Evolutionary conservation across 2,113 vertebrate genomes (phyloP), one percentile per base, ranked within the genome.

Genomic region (Epinephelus fuscoguttatus): DNA sequence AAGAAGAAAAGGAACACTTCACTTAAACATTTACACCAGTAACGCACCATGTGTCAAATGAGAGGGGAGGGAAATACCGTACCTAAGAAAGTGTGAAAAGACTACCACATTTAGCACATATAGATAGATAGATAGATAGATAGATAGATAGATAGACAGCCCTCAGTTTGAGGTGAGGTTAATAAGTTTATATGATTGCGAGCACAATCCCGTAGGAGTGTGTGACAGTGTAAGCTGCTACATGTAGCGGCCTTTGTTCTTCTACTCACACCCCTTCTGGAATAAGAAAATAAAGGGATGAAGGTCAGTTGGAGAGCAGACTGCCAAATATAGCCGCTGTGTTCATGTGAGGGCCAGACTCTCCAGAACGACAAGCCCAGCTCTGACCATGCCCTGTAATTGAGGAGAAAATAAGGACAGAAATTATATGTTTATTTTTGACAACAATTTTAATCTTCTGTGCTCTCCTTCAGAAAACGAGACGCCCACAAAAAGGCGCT

Each of bases 381-480:
- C 91, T 93, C 94, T 92, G 94, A 94, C 94, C 94, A 90, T 94
- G 95, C 95, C 95, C 95, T 96, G 95, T 96, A 96, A 96, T 96
- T 96, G 94, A 95, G 95, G 94, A 95, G 95, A 96, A 95, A 96
- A 96, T 95, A 95, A 96, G 94, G 94, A 95, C 93, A 94, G 91
- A 96, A 96, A 96, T 96, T 96, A 96, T 94, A 96, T 96, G 96
- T 96, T 96, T 96, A 96, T 96, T 96, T 96, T 96, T 95, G 94
- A 95, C 94, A 95, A 96, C 95, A 96, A 96, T 96, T 96, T 96
- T 95, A 95, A 95, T 96, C 95, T 96, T 94, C 95, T 96, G 93
- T 93, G 92, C 95, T 94, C 92, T 94, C 94, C 93, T 94, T 95
- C 92, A 94, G 88, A 91, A 94, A 94, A 93, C 60, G 91, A 94